These are phyloP conservation scores for Podarcis lilfordi DNA, from an alignment of 2,797 vertebrate species.

Conservation along the genomic window DNA sequence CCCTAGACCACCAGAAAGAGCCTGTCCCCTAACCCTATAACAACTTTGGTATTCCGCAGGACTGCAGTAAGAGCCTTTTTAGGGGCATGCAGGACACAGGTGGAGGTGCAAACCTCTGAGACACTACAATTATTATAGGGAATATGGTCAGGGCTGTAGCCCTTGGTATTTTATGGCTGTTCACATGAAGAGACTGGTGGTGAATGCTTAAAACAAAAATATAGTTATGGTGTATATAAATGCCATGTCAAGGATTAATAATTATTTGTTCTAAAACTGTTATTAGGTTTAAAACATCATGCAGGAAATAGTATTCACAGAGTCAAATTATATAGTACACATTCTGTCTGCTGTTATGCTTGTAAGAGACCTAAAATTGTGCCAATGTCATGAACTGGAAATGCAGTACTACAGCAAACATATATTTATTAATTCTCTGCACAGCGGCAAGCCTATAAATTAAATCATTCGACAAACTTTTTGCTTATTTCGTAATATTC, in stretches of 20 bases:
- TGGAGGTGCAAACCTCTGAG: neutral
- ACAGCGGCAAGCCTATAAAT: neutral
- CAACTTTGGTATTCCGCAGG: neutral
- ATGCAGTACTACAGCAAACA: neutral
- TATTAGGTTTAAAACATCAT: neutral
- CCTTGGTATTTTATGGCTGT: neutral
- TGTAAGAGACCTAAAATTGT: fast-evolving
- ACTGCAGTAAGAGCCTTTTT: neutral
- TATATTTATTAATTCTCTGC: conserved; percentile 14
- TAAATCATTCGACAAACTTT: conserved; percentile 17
- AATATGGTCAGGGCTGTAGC: neutral
- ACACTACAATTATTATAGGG: neutral
- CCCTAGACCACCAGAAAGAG: neutral
- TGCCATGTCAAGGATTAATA: neutral
- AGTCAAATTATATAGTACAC: neutral
- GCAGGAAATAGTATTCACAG: conserved; percentile 22
- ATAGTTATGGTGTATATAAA: neutral
- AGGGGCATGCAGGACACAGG: neutral
- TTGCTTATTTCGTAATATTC: conserved; percentile 33
- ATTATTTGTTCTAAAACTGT: neutral
- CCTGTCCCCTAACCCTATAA: neutral
- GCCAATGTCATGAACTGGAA: conserved; percentile 16
- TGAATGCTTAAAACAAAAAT: conserved; percentile 32
- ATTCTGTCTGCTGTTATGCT: conserved; percentile 1
- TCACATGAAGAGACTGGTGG: neutral